These are phyloP conservation scores for Heliconius erato DNA, from an alignment of 2,888 invertebrate genomes.

Conservation along the genomic window DNA sequence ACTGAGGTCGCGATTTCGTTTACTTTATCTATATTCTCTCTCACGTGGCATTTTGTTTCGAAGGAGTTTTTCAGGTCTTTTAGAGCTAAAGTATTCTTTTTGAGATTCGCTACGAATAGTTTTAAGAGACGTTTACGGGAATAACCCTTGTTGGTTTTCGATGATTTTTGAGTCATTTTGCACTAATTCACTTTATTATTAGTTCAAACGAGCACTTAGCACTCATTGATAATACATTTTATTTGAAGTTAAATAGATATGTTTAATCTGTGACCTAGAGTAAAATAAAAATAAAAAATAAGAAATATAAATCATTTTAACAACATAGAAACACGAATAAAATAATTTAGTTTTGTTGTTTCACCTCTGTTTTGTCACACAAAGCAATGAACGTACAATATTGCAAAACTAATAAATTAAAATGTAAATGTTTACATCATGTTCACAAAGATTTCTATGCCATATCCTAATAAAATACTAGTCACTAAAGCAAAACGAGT, in stretches of 20 bases:
- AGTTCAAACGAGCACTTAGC: background rate
- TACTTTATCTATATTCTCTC: slow-evolving; percentile 65
- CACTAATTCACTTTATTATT: slow-evolving; percentile 21
- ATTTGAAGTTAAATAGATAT: background rate
- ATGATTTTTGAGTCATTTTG: slow-evolving; percentile 62
- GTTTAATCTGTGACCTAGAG: slow-evolving; percentile 40
- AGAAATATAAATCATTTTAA: background rate
- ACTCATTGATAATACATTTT: background rate
- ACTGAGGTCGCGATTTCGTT: slow-evolving; percentile 72
- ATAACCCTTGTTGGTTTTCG: slow-evolving; percentile 56
- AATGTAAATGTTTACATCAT: background rate
- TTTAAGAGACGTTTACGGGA: slow-evolving; percentile 66
- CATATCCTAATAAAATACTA: background rate
- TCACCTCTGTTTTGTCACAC: slow-evolving; percentile 31
- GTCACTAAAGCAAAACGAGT: background rate
- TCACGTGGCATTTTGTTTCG: slow-evolving; percentile 63
- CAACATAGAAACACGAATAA: background rate
- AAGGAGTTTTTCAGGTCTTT: slow-evolving; percentile 70
- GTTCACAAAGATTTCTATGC: background rate
- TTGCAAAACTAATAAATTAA: background rate
- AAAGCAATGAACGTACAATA: background rate
- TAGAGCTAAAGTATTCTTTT: slow-evolving; percentile 76
- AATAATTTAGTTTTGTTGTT: background rate
- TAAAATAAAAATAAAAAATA: background rate
- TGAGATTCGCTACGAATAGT: slow-evolving; percentile 69